A percentile compares a stretch with the other conserved stretches of the same genome.
phyloP scores from a whole-genome alignment of 2,888 invertebrate species.

The Taphrorychus bicolor region DNA sequence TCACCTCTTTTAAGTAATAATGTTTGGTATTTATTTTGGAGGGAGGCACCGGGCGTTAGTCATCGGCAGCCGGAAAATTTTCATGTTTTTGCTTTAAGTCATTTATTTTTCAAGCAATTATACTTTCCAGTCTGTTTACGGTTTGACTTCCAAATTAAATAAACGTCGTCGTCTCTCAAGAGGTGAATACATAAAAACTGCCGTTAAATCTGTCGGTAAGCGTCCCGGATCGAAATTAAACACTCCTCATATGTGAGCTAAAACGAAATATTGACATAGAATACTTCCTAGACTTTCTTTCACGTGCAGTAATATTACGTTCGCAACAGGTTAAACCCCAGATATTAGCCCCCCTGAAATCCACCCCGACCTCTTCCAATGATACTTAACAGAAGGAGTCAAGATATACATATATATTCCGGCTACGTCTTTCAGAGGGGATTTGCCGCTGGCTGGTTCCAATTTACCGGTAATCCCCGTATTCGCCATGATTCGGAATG shows the following conservation, averaged over 20 bases:
- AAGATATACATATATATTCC: slow-evolving; percentile 7
- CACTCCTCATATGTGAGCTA: neutral
- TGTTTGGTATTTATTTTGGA: neutral
- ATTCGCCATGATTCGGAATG: neutral
- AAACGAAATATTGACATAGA: neutral
- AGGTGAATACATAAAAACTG: slow-evolving; percentile 24
- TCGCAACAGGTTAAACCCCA: slow-evolving; percentile 26
- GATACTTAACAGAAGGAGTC: slow-evolving; percentile 18
- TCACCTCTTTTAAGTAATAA: too few relatives aligned
- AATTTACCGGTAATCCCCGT: neutral
- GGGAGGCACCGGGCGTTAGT: neutral
- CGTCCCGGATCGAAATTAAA: neutral
- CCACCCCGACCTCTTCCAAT: slow-evolving; percentile 23
- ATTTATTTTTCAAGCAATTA: slow-evolving; percentile 26
- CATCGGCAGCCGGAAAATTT: neutral
- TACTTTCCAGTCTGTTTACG: slow-evolving; percentile 18
- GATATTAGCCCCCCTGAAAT: slow-evolving; percentile 14
- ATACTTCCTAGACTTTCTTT: too few relatives aligned
- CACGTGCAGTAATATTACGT: slow-evolving; percentile 19
- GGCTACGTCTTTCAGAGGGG: slow-evolving; percentile 13
- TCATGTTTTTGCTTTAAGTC: slow-evolving; percentile 11
- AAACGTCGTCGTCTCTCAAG: slow-evolving; percentile 18
- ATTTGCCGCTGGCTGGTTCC: slow-evolving; percentile 5
- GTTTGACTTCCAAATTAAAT: slow-evolving; percentile 22
- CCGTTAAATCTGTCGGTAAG: slow-evolving; percentile 8